These are phyloP conservation scores for Ptychobarbus kaznakovi DNA, from an alignment of 2,797 vertebrate species.

Conservation along the genomic window DNA sequence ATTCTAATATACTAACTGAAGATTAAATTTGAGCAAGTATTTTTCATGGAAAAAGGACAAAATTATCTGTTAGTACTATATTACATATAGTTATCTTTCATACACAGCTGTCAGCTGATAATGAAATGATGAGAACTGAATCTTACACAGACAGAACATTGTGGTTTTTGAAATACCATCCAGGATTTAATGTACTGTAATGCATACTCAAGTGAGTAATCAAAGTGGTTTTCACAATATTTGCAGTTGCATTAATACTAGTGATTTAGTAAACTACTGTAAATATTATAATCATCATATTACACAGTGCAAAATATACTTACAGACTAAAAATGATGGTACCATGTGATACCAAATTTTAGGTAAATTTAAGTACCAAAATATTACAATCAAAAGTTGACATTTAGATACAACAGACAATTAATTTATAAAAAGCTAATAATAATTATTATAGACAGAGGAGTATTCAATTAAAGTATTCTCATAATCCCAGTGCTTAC, in stretches of 20 bases:
- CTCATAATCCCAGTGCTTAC: background rate
- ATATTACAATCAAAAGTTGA: background rate
- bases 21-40: background rate
- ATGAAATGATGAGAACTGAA: conserved; percentile 14
- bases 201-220: background rate
- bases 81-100: background rate
- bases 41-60: background rate
- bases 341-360: too few species aligned
- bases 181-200: background rate
- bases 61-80: background rate
- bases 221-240: background rate
- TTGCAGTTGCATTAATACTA: background rate
- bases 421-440: background rate
- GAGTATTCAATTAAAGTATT: background rate
- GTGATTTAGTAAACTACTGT: background rate
- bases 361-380: too few species aligned
- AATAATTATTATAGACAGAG: background rate
- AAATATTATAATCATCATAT: background rate
- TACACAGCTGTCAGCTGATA: background rate
- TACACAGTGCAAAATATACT: background rate
- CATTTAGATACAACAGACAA: background rate
- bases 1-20: background rate
- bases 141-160: background rate
- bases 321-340: background rate
- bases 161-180: background rate